These are phyloP conservation scores for Pseudococcus longispinus DNA, from an alignment of 2,888 invertebrate genomes.

Conservation along the genomic window DNA sequence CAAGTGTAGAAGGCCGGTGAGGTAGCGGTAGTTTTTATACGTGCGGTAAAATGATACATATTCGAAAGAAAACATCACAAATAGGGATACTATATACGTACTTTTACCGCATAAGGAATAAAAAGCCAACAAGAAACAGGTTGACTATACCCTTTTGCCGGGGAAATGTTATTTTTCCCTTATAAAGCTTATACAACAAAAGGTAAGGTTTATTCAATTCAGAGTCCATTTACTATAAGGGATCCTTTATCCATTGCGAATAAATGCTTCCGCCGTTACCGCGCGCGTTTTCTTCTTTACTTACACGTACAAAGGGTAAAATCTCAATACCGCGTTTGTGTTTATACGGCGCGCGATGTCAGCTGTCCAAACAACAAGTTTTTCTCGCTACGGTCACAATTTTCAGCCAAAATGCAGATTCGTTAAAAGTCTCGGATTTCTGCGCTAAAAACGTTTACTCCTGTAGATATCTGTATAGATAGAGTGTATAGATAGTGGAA, in stretches of 20 bases:
- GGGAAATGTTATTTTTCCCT: slow-evolving; percentile 55
- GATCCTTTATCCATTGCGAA: slow-evolving; percentile 51
- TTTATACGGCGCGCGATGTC: slow-evolving; percentile 56
- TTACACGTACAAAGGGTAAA: slow-evolving; percentile 50
- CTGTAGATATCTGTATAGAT: background rate
- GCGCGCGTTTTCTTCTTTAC: slow-evolving; percentile 20
- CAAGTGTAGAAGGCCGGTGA: too few species aligned
- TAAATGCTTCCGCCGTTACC: slow-evolving; percentile 44
- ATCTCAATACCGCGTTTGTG: slow-evolving; percentile 54
- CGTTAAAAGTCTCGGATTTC: slow-evolving; percentile 45
- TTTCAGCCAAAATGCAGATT: slow-evolving; percentile 52
- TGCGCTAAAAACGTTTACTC: slow-evolving; percentile 8
- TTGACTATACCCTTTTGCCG: slow-evolving; percentile 43
- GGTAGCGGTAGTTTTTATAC: too few species aligned
- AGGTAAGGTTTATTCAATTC: slow-evolving; percentile 54
- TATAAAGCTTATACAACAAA: slow-evolving; percentile 57
- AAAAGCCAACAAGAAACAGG: slow-evolving; percentile 47
- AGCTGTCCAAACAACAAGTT: slow-evolving; percentile 56
- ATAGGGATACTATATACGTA: background rate
- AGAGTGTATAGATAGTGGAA: background rate
- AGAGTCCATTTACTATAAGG: slow-evolving; percentile 53
- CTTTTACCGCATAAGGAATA: background rate
- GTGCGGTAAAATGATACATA: background rate
- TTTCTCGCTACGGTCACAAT: slow-evolving; percentile 55
- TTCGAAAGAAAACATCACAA: slow-evolving; percentile 3